Base-by-base conservation (phyloP, 2,888 invertebrate genomes). In the Polymixis flavicincta region DNA sequence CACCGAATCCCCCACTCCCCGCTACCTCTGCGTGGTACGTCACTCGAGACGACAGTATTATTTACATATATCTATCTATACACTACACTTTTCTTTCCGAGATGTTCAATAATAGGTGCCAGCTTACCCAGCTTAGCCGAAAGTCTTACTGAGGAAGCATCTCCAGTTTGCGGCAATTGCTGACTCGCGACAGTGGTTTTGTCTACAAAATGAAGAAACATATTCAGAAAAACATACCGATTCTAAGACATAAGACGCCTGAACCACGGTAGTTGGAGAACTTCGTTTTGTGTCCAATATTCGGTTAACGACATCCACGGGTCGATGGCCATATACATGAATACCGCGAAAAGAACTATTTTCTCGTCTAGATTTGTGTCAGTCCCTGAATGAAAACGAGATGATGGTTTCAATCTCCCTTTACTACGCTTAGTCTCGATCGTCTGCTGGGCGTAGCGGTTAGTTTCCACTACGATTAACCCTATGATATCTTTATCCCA, bases 401-500 rank as follows among this genome's bases (percentile, higher is more conserved):
- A 85, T 14, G 28, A 48, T 55, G 17, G 32, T 19, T 63, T 69
- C 14, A 80, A 52, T n/a, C 74, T 59, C 0, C n/a, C n/a, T n/a
- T n/a, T 22, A 0, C 2, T 37, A 61, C 60, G 64, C n/a, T 50
- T 25, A 25, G 19, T 17, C 11, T 72, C 85, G 72, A 87, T 84
- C 11, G 64, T 77, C 66, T 60, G 42, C 74, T 83, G 45, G 14
- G 86, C 87, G 32, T 85, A 88, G 8, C 78, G 61, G 72, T 88
- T 89, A 48, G 87, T 88, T 76, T 88, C 82, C 3, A 1, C 19
- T 17, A 42, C 86, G 57, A 89, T 83, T 61, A 19, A 71, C 72
- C 75, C 80, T 63, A 88, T 77, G 78, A 85, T 76, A 63, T 75
- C 78, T 48, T 72, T 59, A 75, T 65, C 67, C 81, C 82, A 85